Evolutionary conservation across 2,797 vertebrate species (phyloP).

Genomic region (Pseudotriccus pelzelni): DNA sequence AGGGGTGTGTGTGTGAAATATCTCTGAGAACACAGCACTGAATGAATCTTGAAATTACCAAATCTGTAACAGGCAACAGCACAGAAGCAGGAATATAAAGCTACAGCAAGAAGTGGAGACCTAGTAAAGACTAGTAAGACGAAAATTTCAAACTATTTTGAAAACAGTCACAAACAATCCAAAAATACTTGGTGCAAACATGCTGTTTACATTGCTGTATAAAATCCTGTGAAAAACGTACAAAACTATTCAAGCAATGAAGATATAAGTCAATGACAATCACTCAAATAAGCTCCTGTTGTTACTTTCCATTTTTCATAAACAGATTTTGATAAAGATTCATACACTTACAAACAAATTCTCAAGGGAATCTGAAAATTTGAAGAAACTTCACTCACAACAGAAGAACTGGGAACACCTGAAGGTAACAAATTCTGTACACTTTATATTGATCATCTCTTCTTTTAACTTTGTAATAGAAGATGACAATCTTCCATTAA

Average conservation of each 20-base stretch:
- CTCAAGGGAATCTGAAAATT: neutral
- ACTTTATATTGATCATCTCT: neutral
- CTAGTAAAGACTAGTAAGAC: neutral
- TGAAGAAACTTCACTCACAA: neutral
- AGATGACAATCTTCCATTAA: neutral
- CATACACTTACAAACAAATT: neutral
- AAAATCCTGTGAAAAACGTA: neutral
- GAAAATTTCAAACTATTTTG: neutral
- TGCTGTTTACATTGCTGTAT: neutral
- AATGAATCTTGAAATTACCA: neutral
- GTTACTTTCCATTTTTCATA: neutral
- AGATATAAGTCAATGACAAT: neutral
- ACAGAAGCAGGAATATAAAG: neutral
- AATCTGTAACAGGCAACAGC: neutral
- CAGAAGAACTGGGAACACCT: neutral
- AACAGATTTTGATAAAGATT: neutral
- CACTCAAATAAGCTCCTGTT: neutral
- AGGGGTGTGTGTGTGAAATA: neutral
- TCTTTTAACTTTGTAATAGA: neutral
- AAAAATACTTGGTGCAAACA: neutral
- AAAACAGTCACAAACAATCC: neutral
- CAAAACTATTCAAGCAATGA: neutral
- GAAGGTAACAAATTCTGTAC: neutral
- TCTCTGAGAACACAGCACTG: neutral
- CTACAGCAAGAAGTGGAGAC: neutral